Evolutionary conservation across 2,113 vertebrate species (phyloP).

Genomic region (Stegostoma tigrinum): DNA sequence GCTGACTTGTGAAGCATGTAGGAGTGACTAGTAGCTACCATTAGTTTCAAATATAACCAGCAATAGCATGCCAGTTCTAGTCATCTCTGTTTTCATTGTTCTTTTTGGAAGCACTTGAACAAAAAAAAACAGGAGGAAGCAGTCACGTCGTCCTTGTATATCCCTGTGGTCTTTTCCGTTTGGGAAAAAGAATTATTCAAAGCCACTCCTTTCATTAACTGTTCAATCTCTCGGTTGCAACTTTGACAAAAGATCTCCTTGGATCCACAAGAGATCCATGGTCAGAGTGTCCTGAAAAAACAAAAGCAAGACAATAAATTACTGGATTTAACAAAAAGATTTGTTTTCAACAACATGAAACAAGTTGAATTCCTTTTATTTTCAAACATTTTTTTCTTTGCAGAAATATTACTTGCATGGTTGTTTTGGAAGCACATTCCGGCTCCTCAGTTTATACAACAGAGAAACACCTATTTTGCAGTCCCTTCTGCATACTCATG

Average conservation of each 20-base stretch:
- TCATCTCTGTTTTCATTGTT: background rate
- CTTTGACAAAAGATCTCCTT: background rate
- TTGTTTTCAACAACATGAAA: background rate
- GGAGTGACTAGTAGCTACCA: background rate
- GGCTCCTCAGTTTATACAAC: background rate
- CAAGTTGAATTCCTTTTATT: background rate
- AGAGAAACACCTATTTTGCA: background rate
- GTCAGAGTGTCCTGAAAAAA: background rate
- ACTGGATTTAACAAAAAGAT: background rate
- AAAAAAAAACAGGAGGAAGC: background rate
- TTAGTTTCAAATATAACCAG: background rate
- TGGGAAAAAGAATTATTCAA: background rate
- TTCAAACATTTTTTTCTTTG: background rate
- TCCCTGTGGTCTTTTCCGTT: background rate
- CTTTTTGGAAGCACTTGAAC: background rate
- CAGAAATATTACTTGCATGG: background rate
- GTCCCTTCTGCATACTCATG: background rate
- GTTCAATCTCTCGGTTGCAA: conserved; percentile 1
- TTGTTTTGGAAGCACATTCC: background rate
- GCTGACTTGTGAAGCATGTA: background rate
- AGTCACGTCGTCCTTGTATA: background rate
- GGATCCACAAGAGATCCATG: background rate
- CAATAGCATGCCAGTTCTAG: background rate
- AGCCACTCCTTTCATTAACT: background rate
- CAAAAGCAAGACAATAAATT: background rate